A percentile compares a stretch with the other conserved stretches of the same genome.
Evolutionary conservation across 2,797 vertebrate species (phyloP).

Genomic region (Melopsittacus undulatus): DNA sequence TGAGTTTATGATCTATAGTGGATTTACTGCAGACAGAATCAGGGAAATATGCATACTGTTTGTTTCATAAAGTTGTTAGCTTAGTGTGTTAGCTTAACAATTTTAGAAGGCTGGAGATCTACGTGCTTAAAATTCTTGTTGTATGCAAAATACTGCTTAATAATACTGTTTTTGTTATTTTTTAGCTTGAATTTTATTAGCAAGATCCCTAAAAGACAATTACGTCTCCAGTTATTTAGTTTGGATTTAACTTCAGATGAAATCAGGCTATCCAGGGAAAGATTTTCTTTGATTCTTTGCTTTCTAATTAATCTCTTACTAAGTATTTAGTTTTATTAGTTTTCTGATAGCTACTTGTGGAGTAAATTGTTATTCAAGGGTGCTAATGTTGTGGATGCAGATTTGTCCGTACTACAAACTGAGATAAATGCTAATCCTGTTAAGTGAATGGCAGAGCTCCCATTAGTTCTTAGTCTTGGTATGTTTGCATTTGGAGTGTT

Average conservation of each 20-base stretch:
- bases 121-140: not conserved
- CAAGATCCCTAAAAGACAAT: not conserved
- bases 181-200: not conserved
- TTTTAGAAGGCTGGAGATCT: not conserved
- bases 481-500: not conserved
- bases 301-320: not conserved
- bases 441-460: not conserved
- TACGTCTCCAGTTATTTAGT: not conserved
- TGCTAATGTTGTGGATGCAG: not conserved
- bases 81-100: not conserved
- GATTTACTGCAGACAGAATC: not conserved
- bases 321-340: not conserved
- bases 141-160: not conserved
- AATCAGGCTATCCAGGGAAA: not conserved
- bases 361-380: not conserved
- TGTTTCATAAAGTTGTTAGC: not conserved
- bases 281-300: not conserved
- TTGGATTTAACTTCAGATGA: not conserved
- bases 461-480: not conserved
- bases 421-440: not conserved
- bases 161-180: not conserved
- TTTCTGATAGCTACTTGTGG: not conserved
- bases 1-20: not conserved
- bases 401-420: not conserved
- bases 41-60: not conserved